Conservation (phyloP, 2,113 vertebrate species). For the Castor canadensis region DNA sequence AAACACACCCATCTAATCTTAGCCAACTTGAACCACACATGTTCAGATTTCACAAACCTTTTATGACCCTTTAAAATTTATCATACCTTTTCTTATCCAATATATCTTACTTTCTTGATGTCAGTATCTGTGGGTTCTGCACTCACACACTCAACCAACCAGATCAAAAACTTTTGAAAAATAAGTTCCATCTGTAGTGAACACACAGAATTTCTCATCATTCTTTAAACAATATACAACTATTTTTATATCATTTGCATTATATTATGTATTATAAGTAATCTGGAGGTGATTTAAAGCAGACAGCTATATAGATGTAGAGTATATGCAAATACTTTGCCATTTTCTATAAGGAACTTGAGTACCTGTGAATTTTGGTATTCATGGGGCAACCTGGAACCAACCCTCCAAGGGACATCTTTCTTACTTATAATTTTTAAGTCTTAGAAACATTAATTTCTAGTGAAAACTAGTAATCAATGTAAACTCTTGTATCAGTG, state of each 20-base stretch:
- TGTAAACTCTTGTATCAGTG: neutral
- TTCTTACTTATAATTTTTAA: neutral
- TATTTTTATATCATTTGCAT: neutral
- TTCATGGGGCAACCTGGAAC: neutral
- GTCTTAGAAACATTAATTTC: neutral
- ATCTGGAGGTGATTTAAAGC: no score
- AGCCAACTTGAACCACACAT: neutral
- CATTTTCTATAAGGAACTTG: neutral
- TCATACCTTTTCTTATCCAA: neutral
- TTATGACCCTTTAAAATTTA: neutral
- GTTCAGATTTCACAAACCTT: neutral
- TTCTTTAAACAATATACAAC: neutral
- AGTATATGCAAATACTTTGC: neutral
- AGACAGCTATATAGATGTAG: no score
- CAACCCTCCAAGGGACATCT: neutral
- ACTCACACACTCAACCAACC: neutral
- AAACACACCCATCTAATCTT: neutral
- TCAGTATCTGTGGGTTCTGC: neutral
- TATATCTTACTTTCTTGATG: neutral
- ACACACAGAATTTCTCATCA: neutral
- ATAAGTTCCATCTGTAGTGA: neutral
- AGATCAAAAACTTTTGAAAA: neutral
- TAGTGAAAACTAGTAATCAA: neutral
- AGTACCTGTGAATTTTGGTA: neutral
- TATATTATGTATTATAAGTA: neutral